These are phyloP conservation scores for Ranitomeya imitator DNA, from an alignment of 2,113 vertebrate species.

Conservation along the genomic window DNA sequence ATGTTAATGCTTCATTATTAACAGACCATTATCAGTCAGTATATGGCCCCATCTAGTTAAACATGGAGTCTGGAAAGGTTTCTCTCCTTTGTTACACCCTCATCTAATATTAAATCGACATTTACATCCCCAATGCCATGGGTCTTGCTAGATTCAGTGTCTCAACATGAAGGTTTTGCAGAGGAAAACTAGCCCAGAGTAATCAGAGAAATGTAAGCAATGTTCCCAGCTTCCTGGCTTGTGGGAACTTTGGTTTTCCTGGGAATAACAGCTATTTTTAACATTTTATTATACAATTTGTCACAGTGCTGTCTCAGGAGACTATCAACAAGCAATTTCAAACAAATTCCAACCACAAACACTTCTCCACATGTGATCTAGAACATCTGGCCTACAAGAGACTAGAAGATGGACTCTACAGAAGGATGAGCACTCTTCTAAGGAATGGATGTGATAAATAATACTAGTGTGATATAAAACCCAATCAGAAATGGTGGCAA, in stretches of 20 bases:
- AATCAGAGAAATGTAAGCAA: slow-evolving; percentile 69
- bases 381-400: slow-evolving; percentile 71
- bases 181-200: slow-evolving; percentile 62
- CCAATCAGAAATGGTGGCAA: background rate
- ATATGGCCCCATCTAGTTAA: too few species aligned
- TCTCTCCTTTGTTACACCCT: background rate
- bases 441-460: background rate
- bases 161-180: slow-evolving; percentile 54
- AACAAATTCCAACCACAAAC: slow-evolving; percentile 72
- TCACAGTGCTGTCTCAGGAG: slow-evolving; percentile 75
- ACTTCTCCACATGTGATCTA: slow-evolving; percentile 73
- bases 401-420: slow-evolving; percentile 7
- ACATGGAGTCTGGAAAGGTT: background rate
- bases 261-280: slow-evolving; percentile 79
- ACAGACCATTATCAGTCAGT: too few species aligned
- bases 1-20: background rate
- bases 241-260: slow-evolving; percentile 79
- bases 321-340: slow-evolving; percentile 74
- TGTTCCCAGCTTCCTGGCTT: slow-evolving; percentile 79
- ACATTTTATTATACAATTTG: slow-evolving; percentile 78
- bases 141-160: background rate
- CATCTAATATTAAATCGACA: background rate
- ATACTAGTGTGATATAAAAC: background rate
- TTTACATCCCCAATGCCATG: background rate
- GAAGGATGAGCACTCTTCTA: background rate